These are phyloP conservation scores for Theretra japonica DNA, from an alignment of 2,888 invertebrate genomes.

Conservation along the genomic window DNA sequence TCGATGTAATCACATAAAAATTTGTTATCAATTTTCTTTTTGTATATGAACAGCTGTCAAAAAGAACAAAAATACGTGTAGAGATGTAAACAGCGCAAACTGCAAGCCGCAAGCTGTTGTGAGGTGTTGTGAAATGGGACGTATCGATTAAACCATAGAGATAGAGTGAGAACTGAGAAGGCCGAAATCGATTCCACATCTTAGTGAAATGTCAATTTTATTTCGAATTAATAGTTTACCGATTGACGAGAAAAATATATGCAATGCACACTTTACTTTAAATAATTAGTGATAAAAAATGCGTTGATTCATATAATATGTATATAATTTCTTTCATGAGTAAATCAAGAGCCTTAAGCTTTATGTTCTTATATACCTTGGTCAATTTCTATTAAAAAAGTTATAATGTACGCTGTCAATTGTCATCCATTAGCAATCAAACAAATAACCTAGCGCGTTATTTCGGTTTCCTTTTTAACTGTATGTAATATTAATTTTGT, in stretches of 20 bases:
- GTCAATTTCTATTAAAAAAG: background rate
- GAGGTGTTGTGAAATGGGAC: no score
- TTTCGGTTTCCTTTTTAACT: background rate
- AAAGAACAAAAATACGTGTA: constrained; percentile 1
- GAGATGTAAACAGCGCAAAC: background rate
- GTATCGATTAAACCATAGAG: no score
- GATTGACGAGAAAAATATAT: no score
- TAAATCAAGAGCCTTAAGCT: background rate
- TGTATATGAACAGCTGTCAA: constrained; percentile 35
- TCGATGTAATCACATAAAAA: constrained; percentile 63
- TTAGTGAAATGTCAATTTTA: no score
- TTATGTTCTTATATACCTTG: background rate
- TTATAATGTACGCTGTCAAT: background rate
- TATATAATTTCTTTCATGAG: no score
- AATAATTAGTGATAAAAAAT: no score
- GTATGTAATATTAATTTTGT: background rate
- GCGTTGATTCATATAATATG: no score
- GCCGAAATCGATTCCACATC: no score
- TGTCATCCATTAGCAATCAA: background rate
- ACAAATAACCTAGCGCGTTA: constrained; percentile 15
- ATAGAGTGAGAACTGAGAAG: no score
- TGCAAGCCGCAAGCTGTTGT: no score
- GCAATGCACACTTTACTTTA: no score
- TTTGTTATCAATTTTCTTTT: constrained; percentile 59
- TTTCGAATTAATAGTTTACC: no score